Base-by-base conservation (phyloP, 2,113 vertebrate genomes). In the Alectura lathami region DNA sequence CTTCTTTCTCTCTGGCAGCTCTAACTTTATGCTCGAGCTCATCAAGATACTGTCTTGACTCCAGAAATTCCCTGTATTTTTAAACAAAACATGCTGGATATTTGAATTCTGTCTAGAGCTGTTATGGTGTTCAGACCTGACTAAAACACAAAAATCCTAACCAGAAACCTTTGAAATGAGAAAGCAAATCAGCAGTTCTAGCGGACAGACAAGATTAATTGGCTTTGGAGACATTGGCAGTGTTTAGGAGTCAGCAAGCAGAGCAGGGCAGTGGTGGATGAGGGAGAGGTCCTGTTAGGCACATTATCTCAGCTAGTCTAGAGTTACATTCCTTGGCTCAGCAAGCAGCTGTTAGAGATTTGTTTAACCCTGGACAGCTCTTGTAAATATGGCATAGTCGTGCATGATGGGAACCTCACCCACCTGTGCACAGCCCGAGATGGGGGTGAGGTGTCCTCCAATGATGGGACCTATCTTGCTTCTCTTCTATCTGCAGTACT, bases 191-290 rank as follows among this genome's bases (percentile, higher is more conserved):
- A 72, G 38, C 43, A 64, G 8, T 45, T 78, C 47, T 36, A 48
- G 32, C 11, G 21, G 30, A 36, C 24, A 36, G 14, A 2, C 17
- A 14, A 36, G 64, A 87, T 38, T 50, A 78, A 72, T 40, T 26
- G 20, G 34, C 0, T 2, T 17, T 0, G 0, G 30, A 57, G 48
- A 20, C 34, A 0, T 60, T 38, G 66, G 16, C 43, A 76, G 29
- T 12, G n/a, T 42, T 82, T 22, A 54, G 14, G 62, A 72, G 78
- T 14, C 57, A 60, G 70, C 34, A 78, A 56, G 5, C 13, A 82
- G 43, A 75, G 32, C 13, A 34, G 48, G 17, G 6, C 22, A 7
- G 4, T 83, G 40, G 40, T 54, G 73, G 70, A 45, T 13, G 50
- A 79, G 36, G 4, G 30, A 78, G 17, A 38, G 51, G 64, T 57